Base-by-base conservation (phyloP, 2,113 vertebrate genomes). In the Nothoprocta pentlandii region DNA sequence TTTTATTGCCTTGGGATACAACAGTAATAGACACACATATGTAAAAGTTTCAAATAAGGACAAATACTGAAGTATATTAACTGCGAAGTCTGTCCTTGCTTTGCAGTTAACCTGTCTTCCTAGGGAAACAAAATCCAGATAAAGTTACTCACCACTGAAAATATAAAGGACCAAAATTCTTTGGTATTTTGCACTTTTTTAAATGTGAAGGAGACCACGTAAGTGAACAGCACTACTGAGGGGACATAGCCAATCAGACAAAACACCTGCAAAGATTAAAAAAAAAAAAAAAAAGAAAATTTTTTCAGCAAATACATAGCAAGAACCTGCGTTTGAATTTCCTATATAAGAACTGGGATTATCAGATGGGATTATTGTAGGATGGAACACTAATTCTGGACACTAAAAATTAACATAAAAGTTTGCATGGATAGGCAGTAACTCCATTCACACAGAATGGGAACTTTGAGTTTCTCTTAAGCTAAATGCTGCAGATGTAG, bases 111-210 rank as follows among this genome's bases (percentile, higher is more conserved):
- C 23, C 49, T 10, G 1, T 0, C 42, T 7, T 41, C 68, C 61
- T 28, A 53, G 62, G 21, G 16, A 56, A 44, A 39, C 26, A 21
- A 80, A 85, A 12, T 25, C 11, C 15, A 39, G 19, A 62, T 4
- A n/a, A 71, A 66, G 26, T 0, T 46, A 97, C 99, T 98, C 97
- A 99, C 99, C 99, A 99, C 98, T 96, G 99, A 99, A 94, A 98
- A 99, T 86, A 99, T 98, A 76, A 99, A 99, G 0, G 99, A 99
- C 98, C 99, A 99, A 95, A 99, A 99, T 80, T 99, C 99, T 78
- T 98, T 98, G 10, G 99, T 99, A 95, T 99, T 99, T 95, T 99
- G 98, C 93, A 99, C 98, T 92, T 98, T 98, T 28, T 94, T 97
- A 79, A 99, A 99, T 10, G 98, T 98, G 87, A 99, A 99, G 16